phyloP scores from a whole-genome alignment of 2,888 invertebrate genomes.

The Cephus pygmeus region DNA sequence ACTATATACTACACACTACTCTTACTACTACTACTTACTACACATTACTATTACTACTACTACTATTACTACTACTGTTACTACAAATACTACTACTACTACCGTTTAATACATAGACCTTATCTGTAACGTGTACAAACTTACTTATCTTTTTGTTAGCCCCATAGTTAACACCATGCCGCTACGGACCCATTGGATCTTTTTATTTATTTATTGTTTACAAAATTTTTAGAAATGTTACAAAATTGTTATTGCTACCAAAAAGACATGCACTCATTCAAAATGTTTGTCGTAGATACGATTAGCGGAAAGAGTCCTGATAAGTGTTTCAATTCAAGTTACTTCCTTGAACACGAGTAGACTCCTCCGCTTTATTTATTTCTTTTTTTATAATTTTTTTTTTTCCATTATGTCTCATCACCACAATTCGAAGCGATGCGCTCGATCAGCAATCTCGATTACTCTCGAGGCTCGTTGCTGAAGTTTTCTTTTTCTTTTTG shows the following conservation, averaged over 20 bases:
- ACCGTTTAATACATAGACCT: constrained; percentile 33
- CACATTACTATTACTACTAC: background rate
- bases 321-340: background rate
- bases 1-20: constrained; percentile 25
- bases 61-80: background rate
- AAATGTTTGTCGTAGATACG: constrained; percentile 43
- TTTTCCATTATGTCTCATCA: background rate
- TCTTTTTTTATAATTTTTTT: background rate
- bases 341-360: background rate
- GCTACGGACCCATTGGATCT: constrained; percentile 56
- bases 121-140: constrained; percentile 35
- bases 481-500: background rate
- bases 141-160: constrained; percentile 37
- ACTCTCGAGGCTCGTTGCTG: background rate
- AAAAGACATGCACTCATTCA: constrained; percentile 48
- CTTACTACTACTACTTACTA: constrained; percentile 10
- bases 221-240: constrained; percentile 57
- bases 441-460: background rate
- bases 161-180: constrained; percentile 51
- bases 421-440: background rate
- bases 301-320: background rate
- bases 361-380: background rate
- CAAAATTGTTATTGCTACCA: constrained; percentile 64
- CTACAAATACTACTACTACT: constrained; percentile 14
- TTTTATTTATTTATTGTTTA: constrained; percentile 53